Percentiles rank a stretch among this genome's conserved stretches.
Conservation (phyloP, 2,888 invertebrate species). For the Agrotis clavis region DNA sequence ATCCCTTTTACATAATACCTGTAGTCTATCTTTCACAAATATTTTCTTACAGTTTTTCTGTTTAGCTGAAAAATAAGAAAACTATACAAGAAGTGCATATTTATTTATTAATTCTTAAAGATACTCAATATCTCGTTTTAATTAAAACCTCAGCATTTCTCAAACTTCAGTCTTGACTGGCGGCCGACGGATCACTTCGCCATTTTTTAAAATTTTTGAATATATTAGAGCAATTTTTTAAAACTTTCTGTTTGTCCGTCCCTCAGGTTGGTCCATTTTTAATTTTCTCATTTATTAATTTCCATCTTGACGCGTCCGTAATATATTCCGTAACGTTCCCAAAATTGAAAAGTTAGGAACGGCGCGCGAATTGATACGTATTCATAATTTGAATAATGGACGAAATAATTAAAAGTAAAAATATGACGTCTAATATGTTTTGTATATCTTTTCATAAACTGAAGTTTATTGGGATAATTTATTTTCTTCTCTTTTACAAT, state of each 20-base stretch:
- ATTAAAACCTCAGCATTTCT: conserved; percentile 73
- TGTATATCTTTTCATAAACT: neutral
- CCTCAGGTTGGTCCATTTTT: conserved; percentile 69
- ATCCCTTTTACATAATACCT: no score
- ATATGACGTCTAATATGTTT: conserved; percentile 46
- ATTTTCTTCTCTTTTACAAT: neutral
- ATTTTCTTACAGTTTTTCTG: neutral
- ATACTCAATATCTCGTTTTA: conserved; percentile 54
- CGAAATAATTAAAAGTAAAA: conserved; percentile 67
- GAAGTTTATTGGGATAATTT: neutral
- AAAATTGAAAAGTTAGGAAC: conserved; percentile 76
- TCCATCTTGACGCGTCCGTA: conserved; percentile 72
- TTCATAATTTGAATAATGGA: conserved; percentile 72
- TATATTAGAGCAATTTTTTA: conserved; percentile 65
- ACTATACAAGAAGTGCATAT: neutral
- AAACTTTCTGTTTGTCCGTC: conserved; percentile 67
- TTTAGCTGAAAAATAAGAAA: no score
- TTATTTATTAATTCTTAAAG: conserved; percentile 13
- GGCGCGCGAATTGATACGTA: conserved; percentile 67
- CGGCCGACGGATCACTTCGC: conserved; percentile 22
- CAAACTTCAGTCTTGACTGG: conserved; percentile 61
- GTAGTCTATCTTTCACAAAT: no score
- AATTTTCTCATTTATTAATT: conserved; percentile 77
- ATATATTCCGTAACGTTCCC: conserved; percentile 72
- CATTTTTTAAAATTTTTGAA: conserved; percentile 61